Base-by-base conservation (phyloP, 1,140 invertebrate species). In the Drosophila sturtevanti region DNA sequence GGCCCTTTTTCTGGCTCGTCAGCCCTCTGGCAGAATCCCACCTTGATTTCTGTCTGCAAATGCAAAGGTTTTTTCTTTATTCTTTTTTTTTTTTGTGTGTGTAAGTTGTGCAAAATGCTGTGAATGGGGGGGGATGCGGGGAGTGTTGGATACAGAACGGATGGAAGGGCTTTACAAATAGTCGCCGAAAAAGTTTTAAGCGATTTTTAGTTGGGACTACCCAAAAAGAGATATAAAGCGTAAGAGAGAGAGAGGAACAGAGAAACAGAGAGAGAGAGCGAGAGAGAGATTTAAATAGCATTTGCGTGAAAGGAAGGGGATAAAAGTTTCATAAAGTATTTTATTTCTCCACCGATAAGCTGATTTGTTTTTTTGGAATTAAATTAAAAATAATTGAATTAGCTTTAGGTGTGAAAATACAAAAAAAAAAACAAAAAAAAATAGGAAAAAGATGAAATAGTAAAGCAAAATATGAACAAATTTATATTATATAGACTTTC, bases 41-140 rank as follows among this genome's bases (percentile, higher is more conserved):
- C 72, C 72, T 75, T 75, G 72, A 75, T 75, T 75, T 75, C 72
- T 75, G 72, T 48, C 72, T 58, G 71, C 58, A 62, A 75, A 62
- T 62, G 63, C 41, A 68, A 75, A 75, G 72, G 63, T 62, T 62
- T 75, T 62, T 68, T 34, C 12, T 44, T 7, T 31, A 6, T 6
- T 14, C n/a, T 14, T 44, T 44, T 44, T 44, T 44, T 44, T 44
- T 14, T 44, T 44, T 44, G 18, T 44, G 18, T 44, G 2, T 18
- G 41, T 44, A 44, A 44, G 14, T 44, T 44, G 41, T 18, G 41
- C 9, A 14, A 41, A 31, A 16, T 41, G 38, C n/a, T 41, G 38
- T 4, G 0, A 7, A 6, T 18, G 4, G 35, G 55, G 24, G 7
- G 12, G 41, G 16, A n/a, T n/a, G 37, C 35, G 21, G 16, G 62